phyloP scores from a whole-genome alignment of 2,888 invertebrate genomes.

The Sesia apiformis region DNA sequence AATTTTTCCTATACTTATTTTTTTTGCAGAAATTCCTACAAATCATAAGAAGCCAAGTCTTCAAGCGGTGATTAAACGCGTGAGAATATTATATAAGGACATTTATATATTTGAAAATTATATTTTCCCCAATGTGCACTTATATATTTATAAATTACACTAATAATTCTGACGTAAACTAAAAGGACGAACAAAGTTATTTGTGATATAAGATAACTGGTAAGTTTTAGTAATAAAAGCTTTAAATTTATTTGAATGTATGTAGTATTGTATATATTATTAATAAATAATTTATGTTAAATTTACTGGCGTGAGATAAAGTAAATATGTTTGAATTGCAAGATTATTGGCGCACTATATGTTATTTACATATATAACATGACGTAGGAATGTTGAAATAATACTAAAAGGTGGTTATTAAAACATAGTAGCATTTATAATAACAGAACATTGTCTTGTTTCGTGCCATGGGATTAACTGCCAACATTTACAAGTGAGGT shows the following conservation, averaged over 20 bases:
- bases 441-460: neutral
- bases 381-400: neutral
- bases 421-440: neutral
- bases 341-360: neutral
- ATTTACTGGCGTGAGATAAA: neutral
- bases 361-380: neutral
- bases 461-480: neutral
- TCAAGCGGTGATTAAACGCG: conserved; percentile 20
- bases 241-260: conserved; percentile 24
- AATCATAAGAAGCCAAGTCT: conserved; percentile 32
- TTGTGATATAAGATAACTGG: conserved; percentile 30
- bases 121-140: neutral
- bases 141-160: neutral
- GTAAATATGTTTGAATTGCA: neutral
- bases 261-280: no score
- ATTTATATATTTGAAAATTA: neutral
- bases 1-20: neutral
- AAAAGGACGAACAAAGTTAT: conserved; percentile 22
- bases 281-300: neutral
- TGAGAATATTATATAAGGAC: conserved; percentile 13
- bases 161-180: neutral
- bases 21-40: conserved; percentile 39
- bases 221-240: conserved; percentile 37
- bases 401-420: neutral
- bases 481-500: neutral